Evolutionary conservation across 2,797 vertebrate species (phyloP).

Genomic region (Brachyrhaphis roseni): DNA sequence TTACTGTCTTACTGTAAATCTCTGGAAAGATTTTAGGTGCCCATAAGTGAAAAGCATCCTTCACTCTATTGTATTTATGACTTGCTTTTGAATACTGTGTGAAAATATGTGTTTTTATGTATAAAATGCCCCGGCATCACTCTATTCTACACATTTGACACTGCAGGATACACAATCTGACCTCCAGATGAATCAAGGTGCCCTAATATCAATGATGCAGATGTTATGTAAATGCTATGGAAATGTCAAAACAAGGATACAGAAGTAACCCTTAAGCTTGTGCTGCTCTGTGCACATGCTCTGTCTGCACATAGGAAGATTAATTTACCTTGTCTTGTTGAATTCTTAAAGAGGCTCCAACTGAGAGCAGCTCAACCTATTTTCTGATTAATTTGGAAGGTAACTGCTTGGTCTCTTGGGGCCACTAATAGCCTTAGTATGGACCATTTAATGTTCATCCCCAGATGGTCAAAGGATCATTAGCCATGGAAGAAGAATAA

Average conservation of each 20-base stretch:
- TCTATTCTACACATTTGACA: neutral
- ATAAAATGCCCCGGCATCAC: neutral
- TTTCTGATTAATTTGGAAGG: neutral
- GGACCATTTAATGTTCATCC: neutral
- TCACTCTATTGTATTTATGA: neutral
- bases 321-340: neutral
- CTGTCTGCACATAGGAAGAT: neutral
- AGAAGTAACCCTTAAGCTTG: neutral
- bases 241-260: neutral
- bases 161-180: neutral
- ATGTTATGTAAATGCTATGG: neutral
- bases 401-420: neutral
- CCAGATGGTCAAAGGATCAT: neutral
- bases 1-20: neutral
- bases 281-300: neutral
- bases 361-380: neutral
- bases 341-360: neutral
- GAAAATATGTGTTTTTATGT: neutral
- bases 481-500: neutral
- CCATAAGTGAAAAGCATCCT: neutral
- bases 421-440: neutral
- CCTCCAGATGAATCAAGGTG: neutral
- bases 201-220: neutral
- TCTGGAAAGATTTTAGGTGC: neutral
- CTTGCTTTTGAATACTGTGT: neutral